These are phyloP conservation scores for Tenualosa ilisha DNA, from an alignment of 2,797 vertebrate genomes.

Conservation along the genomic window DNA sequence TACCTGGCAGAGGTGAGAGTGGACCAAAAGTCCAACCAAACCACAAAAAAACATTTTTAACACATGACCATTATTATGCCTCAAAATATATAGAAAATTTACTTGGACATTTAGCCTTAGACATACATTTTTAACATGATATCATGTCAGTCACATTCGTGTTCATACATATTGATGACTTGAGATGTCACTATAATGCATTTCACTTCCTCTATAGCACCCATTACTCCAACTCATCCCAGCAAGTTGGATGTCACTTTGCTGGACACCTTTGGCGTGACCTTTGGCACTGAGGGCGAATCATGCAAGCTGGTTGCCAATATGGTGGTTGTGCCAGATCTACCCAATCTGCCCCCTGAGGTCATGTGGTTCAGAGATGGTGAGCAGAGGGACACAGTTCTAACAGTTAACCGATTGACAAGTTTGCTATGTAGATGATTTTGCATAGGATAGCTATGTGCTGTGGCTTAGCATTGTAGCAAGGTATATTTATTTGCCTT, in stretches of 20 bases:
- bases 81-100: slow-evolving; percentile 27
- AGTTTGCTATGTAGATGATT: neutral
- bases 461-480: too few species aligned
- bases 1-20: slow-evolving; percentile 60
- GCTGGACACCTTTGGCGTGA: slow-evolving; percentile 86
- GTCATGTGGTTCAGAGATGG: slow-evolving; percentile 94
- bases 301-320: slow-evolving; percentile 83
- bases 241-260: slow-evolving; percentile 90
- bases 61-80: neutral
- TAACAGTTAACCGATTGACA: neutral
- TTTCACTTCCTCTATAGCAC: slow-evolving; percentile 70
- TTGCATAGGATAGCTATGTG: neutral
- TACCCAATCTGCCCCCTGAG: slow-evolving; percentile 84
- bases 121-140: too few species aligned
- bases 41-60: slow-evolving; percentile 42
- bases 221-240: slow-evolving; percentile 76
- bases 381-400: slow-evolving; percentile 62
- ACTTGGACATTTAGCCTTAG: neutral
- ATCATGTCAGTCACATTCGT: too few species aligned
- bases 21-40: slow-evolving; percentile 28
- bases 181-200: neutral
- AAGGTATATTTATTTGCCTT: too few species aligned
- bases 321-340: slow-evolving; percentile 86
- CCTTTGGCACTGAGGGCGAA: slow-evolving; percentile 86
- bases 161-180: neutral